These are phyloP conservation scores for Acrocephalus scirpaceus DNA, from an alignment of 2,797 vertebrate species.

Conservation along the genomic window DNA sequence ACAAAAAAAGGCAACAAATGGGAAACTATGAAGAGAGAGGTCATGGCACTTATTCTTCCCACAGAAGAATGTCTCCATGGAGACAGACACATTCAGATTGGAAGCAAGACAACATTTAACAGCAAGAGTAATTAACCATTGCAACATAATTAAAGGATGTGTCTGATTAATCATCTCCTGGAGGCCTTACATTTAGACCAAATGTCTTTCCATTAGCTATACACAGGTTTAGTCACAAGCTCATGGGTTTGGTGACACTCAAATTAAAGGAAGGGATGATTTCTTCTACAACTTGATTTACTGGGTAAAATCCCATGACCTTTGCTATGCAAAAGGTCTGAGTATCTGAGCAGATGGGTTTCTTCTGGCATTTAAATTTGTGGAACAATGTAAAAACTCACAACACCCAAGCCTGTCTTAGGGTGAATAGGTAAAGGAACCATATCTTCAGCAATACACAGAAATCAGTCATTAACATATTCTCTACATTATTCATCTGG, in stretches of 20 bases:
- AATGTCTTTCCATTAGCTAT: conserved; percentile 29
- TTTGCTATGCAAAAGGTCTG: not conserved
- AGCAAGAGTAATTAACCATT: conserved; percentile 58
- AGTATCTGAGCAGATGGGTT: not conserved
- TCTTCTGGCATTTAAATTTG: not conserved
- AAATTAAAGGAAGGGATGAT: not conserved
- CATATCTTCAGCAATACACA: not conserved
- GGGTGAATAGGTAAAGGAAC: not conserved
- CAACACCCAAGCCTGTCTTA: not conserved
- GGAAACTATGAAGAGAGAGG: not conserved
- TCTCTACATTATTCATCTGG: not conserved
- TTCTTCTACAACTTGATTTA: not conserved
- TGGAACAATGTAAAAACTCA: not conserved
- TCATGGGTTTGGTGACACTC: not conserved
- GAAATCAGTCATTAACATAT: not conserved
- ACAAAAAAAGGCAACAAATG: not conserved
- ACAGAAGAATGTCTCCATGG: conserved; percentile 56
- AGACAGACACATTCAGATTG: conserved; percentile 60
- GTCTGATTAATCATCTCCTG: conserved; percentile 59
- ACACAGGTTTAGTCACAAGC: conserved; percentile 21
- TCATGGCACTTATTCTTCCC: not conserved
- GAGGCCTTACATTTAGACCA: conserved; percentile 45
- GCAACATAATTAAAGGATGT: conserved; percentile 55
- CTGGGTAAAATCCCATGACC: not conserved
- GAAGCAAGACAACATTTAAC: conserved; percentile 63